These are phyloP conservation scores for Aricia artaxerxes DNA, from an alignment of 2,888 invertebrate genomes.

Conservation along the genomic window DNA sequence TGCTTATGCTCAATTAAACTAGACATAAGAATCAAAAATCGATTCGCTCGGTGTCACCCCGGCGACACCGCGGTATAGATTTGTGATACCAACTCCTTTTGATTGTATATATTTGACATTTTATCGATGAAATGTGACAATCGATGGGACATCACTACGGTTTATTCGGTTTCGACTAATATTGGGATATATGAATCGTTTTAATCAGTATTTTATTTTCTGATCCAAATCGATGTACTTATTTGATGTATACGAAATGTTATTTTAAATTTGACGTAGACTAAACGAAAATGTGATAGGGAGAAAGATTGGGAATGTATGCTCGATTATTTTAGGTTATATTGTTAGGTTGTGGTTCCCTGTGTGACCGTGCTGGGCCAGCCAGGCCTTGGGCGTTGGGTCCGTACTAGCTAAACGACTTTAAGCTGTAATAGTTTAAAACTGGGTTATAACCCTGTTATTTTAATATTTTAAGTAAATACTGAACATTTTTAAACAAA, in stretches of 20 bases:
- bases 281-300: constrained; percentile 70
- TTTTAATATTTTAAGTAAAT: not conserved
- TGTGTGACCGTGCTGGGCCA: constrained; percentile 46
- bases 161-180: constrained; percentile 15
- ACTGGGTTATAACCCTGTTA: not conserved
- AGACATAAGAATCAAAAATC: constrained; percentile 54
- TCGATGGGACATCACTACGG: constrained; percentile 38
- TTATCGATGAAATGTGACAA: constrained; percentile 41
- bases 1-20: constrained; percentile 79
- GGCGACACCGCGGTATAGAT: constrained; percentile 45
- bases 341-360: constrained; percentile 75
- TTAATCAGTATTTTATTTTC: constrained; percentile 33
- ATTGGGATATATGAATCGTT: constrained; percentile 26
- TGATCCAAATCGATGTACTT: constrained; percentile 49
- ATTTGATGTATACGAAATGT: constrained; percentile 74
- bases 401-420: not conserved
- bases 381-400: not conserved
- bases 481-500: not conserved
- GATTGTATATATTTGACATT: constrained; percentile 45
- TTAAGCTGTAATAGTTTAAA: not conserved
- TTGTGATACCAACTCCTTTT: constrained; percentile 42
- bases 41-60: constrained; percentile 38
- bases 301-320: constrained; percentile 41
- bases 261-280: constrained; percentile 56
- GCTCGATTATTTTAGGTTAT: constrained; percentile 48